Evolutionary conservation across 2,113 vertebrate species (phyloP).

Genomic region (Egretta garzetta): DNA sequence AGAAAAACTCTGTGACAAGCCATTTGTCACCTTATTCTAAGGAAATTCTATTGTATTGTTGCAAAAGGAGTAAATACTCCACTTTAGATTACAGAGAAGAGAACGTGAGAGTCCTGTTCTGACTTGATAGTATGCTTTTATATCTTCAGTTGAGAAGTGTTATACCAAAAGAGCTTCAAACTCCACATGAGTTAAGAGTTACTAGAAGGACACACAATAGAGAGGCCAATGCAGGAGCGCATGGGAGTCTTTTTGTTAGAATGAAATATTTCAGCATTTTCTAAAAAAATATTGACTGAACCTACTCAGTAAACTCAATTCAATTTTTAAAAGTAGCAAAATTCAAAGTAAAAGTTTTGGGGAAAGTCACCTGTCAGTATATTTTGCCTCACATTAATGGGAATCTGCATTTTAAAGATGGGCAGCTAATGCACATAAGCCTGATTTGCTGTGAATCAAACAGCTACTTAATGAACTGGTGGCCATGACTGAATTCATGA

Average conservation of each 20-base stretch:
- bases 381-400: not conserved
- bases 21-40: conserved; percentile 6
- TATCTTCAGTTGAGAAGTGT: not conserved
- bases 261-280: not conserved
- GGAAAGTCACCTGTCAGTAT: not conserved
- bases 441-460: not conserved
- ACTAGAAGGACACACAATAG: not conserved
- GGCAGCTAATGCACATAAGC: not conserved
- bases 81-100: not conserved
- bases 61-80: not conserved
- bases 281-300: not conserved
- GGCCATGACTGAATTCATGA: not conserved
- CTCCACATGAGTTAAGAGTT: not conserved
- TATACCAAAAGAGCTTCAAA: not conserved
- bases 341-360: not conserved
- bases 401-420: not conserved
- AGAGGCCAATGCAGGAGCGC: not conserved
- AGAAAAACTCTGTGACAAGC: conserved; percentile 21
- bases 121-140: not conserved
- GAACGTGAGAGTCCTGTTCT: not conserved
- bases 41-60: not conserved
- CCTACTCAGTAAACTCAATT: not conserved
- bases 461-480: not conserved
- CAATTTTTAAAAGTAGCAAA: not conserved
- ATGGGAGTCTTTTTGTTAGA: not conserved